Base-by-base conservation (phyloP, 1,140 invertebrate species). In the Calosoma granatense region DNA sequence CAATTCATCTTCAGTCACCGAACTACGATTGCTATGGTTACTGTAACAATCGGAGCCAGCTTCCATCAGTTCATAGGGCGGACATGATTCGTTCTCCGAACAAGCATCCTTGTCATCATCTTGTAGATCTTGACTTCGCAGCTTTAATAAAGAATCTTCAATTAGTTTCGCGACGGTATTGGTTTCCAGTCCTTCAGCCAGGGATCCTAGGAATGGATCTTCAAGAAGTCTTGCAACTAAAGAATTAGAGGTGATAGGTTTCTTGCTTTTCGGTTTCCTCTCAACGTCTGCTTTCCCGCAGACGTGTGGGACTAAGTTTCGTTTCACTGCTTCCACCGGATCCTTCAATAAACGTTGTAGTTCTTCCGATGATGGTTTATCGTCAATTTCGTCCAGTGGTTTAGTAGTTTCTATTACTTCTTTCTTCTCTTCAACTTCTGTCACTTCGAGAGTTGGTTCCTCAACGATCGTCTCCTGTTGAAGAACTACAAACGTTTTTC, bases 281-380 rank as follows among this genome's bases (percentile, higher is more conserved):
- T 36, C 64, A 66, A 60, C 68, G 68, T 55, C 17, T 43, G 67
- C 73, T 70, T 77, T 80, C 4, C 83, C 83, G 70, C 84, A 86
- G 30, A 87, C 80, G 69, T 87, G 84, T 20, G 84, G 84, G 59
- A 85, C 80, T 59, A 86, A 70, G 67, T 86, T 85, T 56, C 81
- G 73, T 64, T 78, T 77, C 1, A 85, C 83, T 14, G 84, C 84
- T 75, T 85, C 81, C 9, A 86, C 83, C 1, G 84, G 84, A 70
- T 87, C 81, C 54, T 73, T 74, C 22, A 85, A 66, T 23, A 83
- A 74, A 60, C 78, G 75, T 43, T 75, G 71, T 14, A 82, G 69
- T 59, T 80, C 67, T 39, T 73, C 71, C 12, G 61, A 63, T 19
- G 64, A 61, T 3, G 63, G 61, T 20, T 26, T 53, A 9, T 57